phyloP scores from a whole-genome alignment of 2,113 vertebrate genomes.

The Tringa solitaria region DNA sequence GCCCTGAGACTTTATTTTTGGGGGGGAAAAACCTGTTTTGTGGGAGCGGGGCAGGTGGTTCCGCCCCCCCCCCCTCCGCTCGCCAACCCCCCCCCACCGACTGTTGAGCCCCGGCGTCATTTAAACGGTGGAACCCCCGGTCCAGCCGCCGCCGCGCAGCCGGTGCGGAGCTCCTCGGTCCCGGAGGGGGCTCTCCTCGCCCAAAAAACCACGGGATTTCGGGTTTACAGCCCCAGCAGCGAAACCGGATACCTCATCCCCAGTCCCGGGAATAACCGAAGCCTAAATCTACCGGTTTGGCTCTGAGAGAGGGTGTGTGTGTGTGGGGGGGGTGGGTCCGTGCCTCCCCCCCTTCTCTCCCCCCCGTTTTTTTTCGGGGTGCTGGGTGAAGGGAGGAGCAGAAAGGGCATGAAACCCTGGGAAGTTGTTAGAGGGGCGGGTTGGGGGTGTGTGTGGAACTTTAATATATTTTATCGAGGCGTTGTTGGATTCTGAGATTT shows the following conservation, averaged over 20 bases:
- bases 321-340: not conserved
- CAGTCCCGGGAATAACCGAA: rapidly evolving
- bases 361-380: not conserved
- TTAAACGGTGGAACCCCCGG: not conserved
- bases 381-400: not conserved
- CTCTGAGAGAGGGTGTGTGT: not conserved
- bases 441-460: rapidly evolving
- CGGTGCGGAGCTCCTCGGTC: not conserved
- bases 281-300: rapidly evolving
- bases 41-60: not conserved
- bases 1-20: not conserved
- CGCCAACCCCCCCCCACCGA: rapidly evolving
- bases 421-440: rapidly evolving
- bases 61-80: rapidly evolving
- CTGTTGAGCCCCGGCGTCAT: not conserved
- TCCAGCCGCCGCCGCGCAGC: not conserved
- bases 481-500: not conserved
- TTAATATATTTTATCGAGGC: not conserved
- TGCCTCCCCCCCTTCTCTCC: too few species aligned
- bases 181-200: too few species aligned
- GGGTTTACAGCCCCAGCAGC: not conserved
- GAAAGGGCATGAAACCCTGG: not conserved
- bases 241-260: rapidly evolving
- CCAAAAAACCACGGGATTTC: not conserved
- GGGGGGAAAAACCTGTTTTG: too few species aligned